Base-by-base conservation (phyloP, 2,888 invertebrate species). In the Drosophila silvestris region DNA sequence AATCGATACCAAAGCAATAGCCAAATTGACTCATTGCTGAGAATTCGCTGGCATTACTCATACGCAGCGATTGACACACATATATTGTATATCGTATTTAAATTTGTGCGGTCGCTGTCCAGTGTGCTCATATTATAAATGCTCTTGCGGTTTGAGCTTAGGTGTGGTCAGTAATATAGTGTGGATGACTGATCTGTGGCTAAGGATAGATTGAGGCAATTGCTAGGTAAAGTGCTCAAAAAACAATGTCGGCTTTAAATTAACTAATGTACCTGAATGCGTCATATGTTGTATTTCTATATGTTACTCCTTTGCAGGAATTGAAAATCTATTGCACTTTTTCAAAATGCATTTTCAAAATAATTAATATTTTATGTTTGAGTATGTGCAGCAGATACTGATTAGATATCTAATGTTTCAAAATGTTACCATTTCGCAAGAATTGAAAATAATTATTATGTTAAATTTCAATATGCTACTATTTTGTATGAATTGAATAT, bases 11-110 rank as follows among this genome's bases (percentile, higher is more conserved):
- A 54, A 64, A 70, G 32, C 41, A 39, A 50, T 33, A 60, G 26
- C 33, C 39, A 64, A 75, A 67, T 76, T 82, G 82, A 76, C 44
- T 79, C 76, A 79, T 73, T 62, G 57, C 30, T 28, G 51, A 35
- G 52, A 54, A 44, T 66, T 66, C 37, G 41, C 70, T 62, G 28
- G 62, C 77, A 88, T 88, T 85, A 85, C 86, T 76, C 89, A 88
- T 83, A 85, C 89, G 89, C 75, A 76, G 22, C 72, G 70, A 73
- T 76, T 44, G 54, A 44, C 70, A 76, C 62, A 35, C 58, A 52
- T 51, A 67, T 62, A 79, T 68, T 69, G 44, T 37, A 54, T 53
- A n/a, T 53, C 58, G 32, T 70, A 75, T 78, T 65, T 77, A 63
- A 67, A 66, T 67, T 35, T 67, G 58, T 83, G 88, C 70, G 88